Evolutionary conservation across 2,888 invertebrate species (phyloP), one percentile per base, ranked within the genome.

Genomic region (Cheilosia vernalis): DNA sequence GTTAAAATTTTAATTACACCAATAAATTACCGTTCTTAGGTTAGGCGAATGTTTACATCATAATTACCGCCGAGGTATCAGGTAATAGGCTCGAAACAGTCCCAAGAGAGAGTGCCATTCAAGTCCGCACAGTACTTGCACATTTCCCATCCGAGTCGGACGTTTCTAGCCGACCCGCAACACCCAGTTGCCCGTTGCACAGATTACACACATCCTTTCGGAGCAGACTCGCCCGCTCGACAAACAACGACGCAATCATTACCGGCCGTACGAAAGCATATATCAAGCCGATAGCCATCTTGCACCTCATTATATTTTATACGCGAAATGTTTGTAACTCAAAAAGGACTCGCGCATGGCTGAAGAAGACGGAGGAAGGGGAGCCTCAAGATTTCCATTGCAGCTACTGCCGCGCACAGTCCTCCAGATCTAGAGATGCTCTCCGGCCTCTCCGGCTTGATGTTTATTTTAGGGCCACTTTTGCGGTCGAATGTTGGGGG

Each of bases 301-400:
- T 88, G 87, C 87, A 87, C 87, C 87, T 88, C 87, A 88, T 88
- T 88, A 88, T 88, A 88, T 87, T 88, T 87, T 87, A 86, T 87
- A 80, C 78, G 64, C 72, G 85, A 87, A 87, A 82, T 87, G 87
- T 87, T 83, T 82, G 82, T 87, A 74, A 78, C 77, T 87, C 80
- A 80, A 87, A 87, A 87, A 86, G 87, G 85, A 85, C 66, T 76
- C 58, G 47, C 58, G 63, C 55, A 74, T 51, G 53, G 5, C 49
- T n/a, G n/a, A 13, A 37, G 30, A 4, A 13, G 33, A 19, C 10
- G 24, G 21, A 2, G 27, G 1, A 17, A 10, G 33, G 24, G 30
- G 17, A 5, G 24, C 33, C 58, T 72, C 63, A 24, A 55, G 66
- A 82, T 63, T 47, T 61, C 21, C 64, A 55, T 61, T 72, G 33